These are phyloP conservation scores for Nephrotoma appendiculata DNA, from an alignment of 2,888 invertebrate species.

Conservation along the genomic window DNA sequence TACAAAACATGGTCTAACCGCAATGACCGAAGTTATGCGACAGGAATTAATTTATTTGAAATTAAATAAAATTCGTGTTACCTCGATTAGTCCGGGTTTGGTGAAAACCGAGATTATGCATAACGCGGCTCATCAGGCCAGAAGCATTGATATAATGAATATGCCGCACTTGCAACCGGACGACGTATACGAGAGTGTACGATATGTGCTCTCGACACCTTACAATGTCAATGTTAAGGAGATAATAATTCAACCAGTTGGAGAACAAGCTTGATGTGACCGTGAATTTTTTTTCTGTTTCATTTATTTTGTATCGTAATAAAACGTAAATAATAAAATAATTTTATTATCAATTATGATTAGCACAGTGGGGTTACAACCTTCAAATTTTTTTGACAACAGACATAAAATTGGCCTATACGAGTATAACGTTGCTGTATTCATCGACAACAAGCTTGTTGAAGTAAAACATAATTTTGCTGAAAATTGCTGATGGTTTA, in stretches of 20 bases:
- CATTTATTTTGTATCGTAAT: too few relatives aligned
- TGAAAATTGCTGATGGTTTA: too few relatives aligned
- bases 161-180: background rate
- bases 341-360: too few relatives aligned
- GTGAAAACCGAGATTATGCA: background rate
- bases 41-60: conserved; percentile 21
- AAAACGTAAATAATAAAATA: too few relatives aligned
- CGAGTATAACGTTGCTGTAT: too few relatives aligned
- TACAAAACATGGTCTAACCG: conserved; percentile 25
- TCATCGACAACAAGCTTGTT: too few relatives aligned
- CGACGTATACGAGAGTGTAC: background rate
- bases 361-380: too few relatives aligned
- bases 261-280: background rate
- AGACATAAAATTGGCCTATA: too few relatives aligned
- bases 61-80: background rate
- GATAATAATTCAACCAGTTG: conserved; percentile 1
- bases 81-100: background rate
- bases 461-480: too few relatives aligned
- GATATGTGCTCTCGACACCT: background rate
- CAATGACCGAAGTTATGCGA: conserved; percentile 23
- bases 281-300: too few relatives aligned
- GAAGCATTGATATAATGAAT: background rate
- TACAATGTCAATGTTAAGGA: background rate
- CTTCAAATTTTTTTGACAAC: too few relatives aligned
- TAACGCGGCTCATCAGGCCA: background rate